Evolutionary conservation across 2,888 invertebrate species (phyloP), one percentile per base, ranked within the genome.

Genomic region (Cyrtodaria siliqua): DNA sequence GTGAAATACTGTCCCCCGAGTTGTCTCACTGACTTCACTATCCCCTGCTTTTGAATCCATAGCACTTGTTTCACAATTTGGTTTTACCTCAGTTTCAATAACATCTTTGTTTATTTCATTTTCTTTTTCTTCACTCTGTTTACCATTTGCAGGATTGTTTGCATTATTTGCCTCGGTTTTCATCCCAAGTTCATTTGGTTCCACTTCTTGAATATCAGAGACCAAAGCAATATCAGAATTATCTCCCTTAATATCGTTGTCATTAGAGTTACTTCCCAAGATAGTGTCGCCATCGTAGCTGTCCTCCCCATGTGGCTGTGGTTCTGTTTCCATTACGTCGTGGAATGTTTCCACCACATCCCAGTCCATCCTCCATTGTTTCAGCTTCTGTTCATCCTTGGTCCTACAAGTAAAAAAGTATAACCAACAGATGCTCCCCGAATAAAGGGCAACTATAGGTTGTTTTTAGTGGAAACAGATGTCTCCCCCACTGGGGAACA

Each of bases 301-400:
- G 23, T 14, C 52, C 16, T 3, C 26, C 4, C 16, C 4, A 23
- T 52, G 3, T 52, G 52, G 26, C 6, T 14, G 2, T 4, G 4
- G 24, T 33, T 33, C 33, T 33, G 33, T 49, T 38, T 70, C 75
- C n/a, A 56, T 16, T n/a, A 49, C 49, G 24, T 78, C 74, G 2
- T 67, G 64, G 14, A 71, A 47, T 23, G 56, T 49, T 20, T 78
- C 75, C 40, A 75, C 70, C 6, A 72, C 66, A 62, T 83, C 84
- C 80, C 82, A 79, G 50, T 84, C 85, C 68, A 81, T 73, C 33
- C 83, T 75, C 87, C 89, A 88, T 52, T 84, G 70, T 27, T 83
- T 85, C 8, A 87, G 74, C 55, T 87, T 85, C 27, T 79, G 68
- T 42, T 86, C 84, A 55, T 84, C 84, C 53, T 83, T 86, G 23